Conservation (phyloP, 1,140 invertebrate species). For the Aphis gossypii region DNA sequence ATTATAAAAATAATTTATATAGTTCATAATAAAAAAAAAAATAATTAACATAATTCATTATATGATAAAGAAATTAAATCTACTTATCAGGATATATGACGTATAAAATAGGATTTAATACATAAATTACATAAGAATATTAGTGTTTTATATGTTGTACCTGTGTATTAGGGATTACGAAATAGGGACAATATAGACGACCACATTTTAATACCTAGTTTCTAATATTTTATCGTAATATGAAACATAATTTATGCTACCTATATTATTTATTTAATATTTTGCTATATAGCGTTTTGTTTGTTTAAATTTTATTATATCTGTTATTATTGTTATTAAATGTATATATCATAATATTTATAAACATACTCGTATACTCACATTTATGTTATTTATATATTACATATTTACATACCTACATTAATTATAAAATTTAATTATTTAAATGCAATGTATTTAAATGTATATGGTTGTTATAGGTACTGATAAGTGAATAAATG, state of each 20-base stretch:
- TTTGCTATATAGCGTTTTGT: conserved; percentile 6
- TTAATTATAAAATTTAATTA: background rate
- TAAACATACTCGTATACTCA: background rate
- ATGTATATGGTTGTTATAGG: no score
- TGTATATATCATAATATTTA: background rate
- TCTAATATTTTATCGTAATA: background rate
- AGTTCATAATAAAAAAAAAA: no score
- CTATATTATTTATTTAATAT: background rate
- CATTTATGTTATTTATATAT: background rate
- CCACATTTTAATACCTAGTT: background rate
- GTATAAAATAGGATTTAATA: background rate
- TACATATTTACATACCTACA: background rate
- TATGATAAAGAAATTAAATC: background rate
- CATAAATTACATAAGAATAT: background rate
- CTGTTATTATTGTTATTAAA: conserved; percentile 15
- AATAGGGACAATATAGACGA: background rate
- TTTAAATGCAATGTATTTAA: no score
- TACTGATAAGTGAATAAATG: no score
- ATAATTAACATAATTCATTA: background rate
- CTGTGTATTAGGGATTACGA: background rate
- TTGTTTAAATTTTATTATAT: conserved; percentile 20
- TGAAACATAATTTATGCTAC: background rate
- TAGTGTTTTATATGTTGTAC: background rate
- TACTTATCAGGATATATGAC: background rate
- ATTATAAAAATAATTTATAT: background rate